phyloP scores from a whole-genome alignment of 2,888 invertebrate species.

The Gari tellinella region DNA sequence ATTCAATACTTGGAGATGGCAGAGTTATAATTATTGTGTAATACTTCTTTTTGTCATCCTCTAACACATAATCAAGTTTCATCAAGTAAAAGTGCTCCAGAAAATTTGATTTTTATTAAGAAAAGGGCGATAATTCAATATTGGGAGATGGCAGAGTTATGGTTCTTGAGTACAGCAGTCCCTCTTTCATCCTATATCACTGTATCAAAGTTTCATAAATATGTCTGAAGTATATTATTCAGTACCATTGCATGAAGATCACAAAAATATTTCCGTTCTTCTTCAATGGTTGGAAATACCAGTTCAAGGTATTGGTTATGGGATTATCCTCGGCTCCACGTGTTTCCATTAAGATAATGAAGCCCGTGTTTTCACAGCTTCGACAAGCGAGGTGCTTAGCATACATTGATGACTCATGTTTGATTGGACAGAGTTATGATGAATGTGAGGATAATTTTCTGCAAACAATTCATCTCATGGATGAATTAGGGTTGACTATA shows the following conservation, averaged over 20 bases:
- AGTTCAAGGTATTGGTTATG: conserved; percentile 31
- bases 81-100: too few species aligned
- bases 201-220: too few species aligned
- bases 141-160: too few species aligned
- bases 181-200: too few species aligned
- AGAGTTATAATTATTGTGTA: too few species aligned
- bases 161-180: too few species aligned
- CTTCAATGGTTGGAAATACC: not conserved
- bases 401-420: conserved; percentile 48
- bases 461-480: conserved; percentile 28
- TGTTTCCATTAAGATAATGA: conserved; percentile 30
- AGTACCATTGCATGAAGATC: not conserved
- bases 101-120: too few species aligned
- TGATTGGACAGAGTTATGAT: conserved; percentile 28
- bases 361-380: conserved; percentile 32
- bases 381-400: conserved; percentile 25
- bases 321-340: conserved; percentile 19
- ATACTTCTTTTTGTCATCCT: too few species aligned
- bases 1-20: too few species aligned
- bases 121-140: too few species aligned
- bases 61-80: too few species aligned
- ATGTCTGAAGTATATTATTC: not conserved
- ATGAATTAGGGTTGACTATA: conserved; percentile 49
- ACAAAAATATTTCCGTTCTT: not conserved
- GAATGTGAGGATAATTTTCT: conserved; percentile 31